A percentile compares a stretch with the other conserved stretches of the same genome.
Evolutionary conservation across 2,888 invertebrate species (phyloP).

Genomic region (Cosmopolites sordidus): DNA sequence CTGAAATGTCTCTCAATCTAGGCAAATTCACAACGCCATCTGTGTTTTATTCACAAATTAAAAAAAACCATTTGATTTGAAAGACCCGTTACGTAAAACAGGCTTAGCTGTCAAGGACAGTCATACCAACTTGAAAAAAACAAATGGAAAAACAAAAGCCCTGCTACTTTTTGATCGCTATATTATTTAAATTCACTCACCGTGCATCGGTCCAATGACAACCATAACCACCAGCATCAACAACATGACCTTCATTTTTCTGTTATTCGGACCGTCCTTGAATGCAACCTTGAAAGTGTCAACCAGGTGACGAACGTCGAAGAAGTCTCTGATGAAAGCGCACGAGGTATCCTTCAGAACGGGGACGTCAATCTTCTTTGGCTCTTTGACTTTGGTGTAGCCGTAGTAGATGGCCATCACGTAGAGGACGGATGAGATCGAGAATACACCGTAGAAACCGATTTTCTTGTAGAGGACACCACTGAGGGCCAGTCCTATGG

Average conservation of each 20-base stretch:
- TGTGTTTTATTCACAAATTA: no score
- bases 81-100: no score
- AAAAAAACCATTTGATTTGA: no score
- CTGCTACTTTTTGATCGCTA: no score
- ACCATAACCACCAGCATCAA: conserved; percentile 79
- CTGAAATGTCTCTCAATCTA: no score
- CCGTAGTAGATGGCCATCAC: conserved; percentile 72
- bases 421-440: conserved; percentile 70
- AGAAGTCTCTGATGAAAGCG: conserved; percentile 64
- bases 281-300: conserved; percentile 78
- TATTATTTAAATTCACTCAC: no score
- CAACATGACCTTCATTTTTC: conserved; percentile 69
- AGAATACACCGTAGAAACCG: conserved; percentile 79
- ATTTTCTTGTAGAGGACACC: conserved; percentile 74
- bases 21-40: no score
- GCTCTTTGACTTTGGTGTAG: conserved; percentile 66
- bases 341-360: conserved; percentile 51
- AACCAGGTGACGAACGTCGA: conserved; percentile 69
- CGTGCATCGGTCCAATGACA: conserved; percentile 80
- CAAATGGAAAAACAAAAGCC: no score
- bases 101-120: no score
- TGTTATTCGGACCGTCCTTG: conserved; percentile 69
- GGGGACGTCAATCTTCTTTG: conserved; percentile 53
- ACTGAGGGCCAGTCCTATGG: conserved; percentile 83
- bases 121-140: no score